Percentiles rank a stretch among this genome's conserved stretches.
These are phyloP conservation scores for Corynorhinus townsendii DNA, from an alignment of 2,113 vertebrate species.

Conservation along the genomic window DNA sequence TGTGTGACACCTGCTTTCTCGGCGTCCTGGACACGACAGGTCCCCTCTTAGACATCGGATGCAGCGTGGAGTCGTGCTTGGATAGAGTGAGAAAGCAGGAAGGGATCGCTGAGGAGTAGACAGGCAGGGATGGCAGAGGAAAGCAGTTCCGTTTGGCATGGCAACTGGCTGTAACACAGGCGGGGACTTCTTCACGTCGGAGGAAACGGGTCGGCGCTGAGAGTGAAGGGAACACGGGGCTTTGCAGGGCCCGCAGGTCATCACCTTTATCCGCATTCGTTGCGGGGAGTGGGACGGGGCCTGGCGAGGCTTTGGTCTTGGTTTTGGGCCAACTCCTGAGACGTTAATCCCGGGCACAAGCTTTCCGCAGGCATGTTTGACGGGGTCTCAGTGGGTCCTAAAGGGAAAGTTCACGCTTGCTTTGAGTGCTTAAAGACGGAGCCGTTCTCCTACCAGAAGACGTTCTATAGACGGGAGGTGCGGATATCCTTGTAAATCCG, in stretches of 20 bases:
- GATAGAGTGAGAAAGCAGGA: rapidly evolving
- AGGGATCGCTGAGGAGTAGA: background rate
- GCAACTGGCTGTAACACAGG: rapidly evolving
- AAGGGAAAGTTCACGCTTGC: background rate
- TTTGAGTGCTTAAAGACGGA: background rate
- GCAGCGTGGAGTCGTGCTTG: rapidly evolving
- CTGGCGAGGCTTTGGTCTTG: background rate
- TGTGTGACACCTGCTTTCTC: rapidly evolving
- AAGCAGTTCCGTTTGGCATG: rapidly evolving
- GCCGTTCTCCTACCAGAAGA: background rate
- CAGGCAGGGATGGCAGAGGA: rapidly evolving
- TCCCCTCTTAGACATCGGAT: rapidly evolving
- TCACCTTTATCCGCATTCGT: rapidly evolving
- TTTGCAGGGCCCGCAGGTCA: background rate
- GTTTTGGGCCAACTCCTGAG: background rate
- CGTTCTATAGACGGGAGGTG: background rate
- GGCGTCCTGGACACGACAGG: rapidly evolving
- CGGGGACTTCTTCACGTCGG: rapidly evolving
- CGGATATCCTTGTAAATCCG: background rate
- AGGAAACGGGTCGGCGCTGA: background rate
- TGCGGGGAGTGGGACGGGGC: rapidly evolving
- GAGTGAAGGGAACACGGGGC: rapidly evolving
- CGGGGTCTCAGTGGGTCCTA: background rate
- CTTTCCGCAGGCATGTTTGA: background rate
- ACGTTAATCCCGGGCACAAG: rapidly evolving